A percentile compares a stretch with the other conserved stretches of the same genome.
Evolutionary conservation across 2,113 vertebrate species (phyloP).

Genomic region (Colossoma macropomum): DNA sequence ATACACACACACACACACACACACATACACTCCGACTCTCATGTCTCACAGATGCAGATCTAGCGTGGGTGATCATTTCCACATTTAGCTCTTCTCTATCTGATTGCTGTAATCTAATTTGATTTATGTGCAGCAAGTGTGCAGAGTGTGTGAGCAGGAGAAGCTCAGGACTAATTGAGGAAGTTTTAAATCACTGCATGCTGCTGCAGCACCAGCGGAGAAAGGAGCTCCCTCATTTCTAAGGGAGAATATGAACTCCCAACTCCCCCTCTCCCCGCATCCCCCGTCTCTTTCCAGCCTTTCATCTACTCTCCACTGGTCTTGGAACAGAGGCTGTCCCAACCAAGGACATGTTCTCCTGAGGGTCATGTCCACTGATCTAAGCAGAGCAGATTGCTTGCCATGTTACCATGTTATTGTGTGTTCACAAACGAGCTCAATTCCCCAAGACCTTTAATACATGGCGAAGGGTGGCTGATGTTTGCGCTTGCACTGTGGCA

Average conservation of each 20-base stretch:
- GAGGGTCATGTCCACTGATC: constrained; percentile 35
- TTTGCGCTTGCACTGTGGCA: constrained; percentile 33
- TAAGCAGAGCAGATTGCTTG: constrained; percentile 28
- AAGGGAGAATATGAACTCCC: background rate
- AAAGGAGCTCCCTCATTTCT: constrained; percentile 5
- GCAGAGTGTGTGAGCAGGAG: background rate
- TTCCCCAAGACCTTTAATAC: constrained; percentile 42
- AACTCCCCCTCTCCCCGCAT: too few relatives aligned
- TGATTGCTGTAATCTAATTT: constrained; percentile 40
- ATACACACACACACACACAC: background rate
- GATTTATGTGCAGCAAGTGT: constrained; percentile 14
- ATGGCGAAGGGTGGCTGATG: constrained; percentile 28
- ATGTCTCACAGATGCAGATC: constrained; percentile 1
- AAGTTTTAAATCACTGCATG: constrained; percentile 12
- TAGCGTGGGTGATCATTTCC: background rate
- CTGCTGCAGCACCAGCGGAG: background rate
- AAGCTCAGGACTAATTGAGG: constrained; percentile 7
- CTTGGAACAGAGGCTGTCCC: background rate
- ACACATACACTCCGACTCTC: background rate
- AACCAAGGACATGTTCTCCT: constrained; percentile 35
- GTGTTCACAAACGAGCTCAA: constrained; percentile 43
- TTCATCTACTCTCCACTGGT: constrained; percentile 10
- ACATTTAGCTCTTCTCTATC: constrained; percentile 12
- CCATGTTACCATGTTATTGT: constrained; percentile 33
- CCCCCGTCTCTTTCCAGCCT: background rate